A percentile compares a stretch with the other conserved stretches of the same genome.
Evolutionary conservation across 2,113 vertebrate genomes (phyloP).

Genomic region (Gallinago paraguaiae): DNA sequence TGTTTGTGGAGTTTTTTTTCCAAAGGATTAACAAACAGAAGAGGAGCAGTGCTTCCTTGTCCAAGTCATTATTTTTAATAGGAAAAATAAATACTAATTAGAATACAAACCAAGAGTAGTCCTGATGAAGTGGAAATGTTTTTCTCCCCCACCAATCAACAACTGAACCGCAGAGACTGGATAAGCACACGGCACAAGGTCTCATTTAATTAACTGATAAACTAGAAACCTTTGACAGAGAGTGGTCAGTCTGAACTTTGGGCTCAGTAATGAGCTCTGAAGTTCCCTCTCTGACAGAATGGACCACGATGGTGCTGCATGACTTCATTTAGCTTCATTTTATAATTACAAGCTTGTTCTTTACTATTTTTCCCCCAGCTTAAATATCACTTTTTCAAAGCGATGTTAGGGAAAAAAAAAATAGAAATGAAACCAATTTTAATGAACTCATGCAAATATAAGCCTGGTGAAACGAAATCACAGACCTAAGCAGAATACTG

Average conservation of each 20-base stretch:
- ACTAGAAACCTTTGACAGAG: neutral
- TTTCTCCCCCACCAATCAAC: neutral
- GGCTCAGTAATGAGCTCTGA: slow-evolving; percentile 42
- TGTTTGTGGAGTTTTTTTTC: neutral
- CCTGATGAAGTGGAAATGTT: neutral
- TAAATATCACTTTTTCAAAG: slow-evolving; percentile 52
- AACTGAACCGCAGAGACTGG: neutral
- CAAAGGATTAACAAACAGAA: slow-evolving; percentile 26
- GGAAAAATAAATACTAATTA: slow-evolving; percentile 41
- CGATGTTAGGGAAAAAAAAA: neutral
- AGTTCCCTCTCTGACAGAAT: neutral
- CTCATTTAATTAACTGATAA: slow-evolving; percentile 19
- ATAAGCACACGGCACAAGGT: neutral
- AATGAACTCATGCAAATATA: slow-evolving; percentile 62
- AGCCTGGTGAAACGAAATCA: slow-evolving; percentile 58
- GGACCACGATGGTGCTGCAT: neutral
- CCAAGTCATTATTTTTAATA: slow-evolving; percentile 22
- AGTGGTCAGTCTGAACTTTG: slow-evolving; percentile 26
- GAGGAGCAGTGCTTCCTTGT: neutral
- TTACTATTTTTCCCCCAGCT: slow-evolving; percentile 32
- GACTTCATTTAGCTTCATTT: slow-evolving; percentile 22
- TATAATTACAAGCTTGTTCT: slow-evolving; percentile 39
- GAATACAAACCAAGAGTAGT: slow-evolving; percentile 7
- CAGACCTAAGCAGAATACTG: slow-evolving; percentile 61
- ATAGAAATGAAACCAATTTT: slow-evolving; percentile 42